Evolutionary conservation across 2,888 invertebrate genomes (phyloP).

Genomic region (Scotopteryx bipunctaria): DNA sequence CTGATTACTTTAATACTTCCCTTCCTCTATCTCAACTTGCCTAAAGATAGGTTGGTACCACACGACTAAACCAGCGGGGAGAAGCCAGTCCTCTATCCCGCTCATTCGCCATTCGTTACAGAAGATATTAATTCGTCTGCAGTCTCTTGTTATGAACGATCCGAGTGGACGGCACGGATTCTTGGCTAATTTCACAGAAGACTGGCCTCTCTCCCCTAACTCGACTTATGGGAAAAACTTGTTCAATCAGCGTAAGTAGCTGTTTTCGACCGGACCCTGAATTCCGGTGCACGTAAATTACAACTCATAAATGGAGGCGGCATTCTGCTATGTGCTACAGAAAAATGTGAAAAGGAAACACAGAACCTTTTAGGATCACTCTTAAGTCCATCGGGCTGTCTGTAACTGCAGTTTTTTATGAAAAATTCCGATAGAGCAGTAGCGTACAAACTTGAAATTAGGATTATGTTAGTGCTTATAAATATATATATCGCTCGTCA

Average conservation of each 20-base stretch:
- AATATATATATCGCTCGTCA: too few species aligned
- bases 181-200: constrained; percentile 74
- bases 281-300: constrained; percentile 27
- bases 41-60: too few species aligned
- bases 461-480: too few species aligned
- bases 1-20: too few species aligned
- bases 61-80: background rate
- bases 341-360: too few species aligned
- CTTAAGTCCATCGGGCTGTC: too few species aligned
- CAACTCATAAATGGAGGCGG: constrained; percentile 43
- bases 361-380: too few species aligned
- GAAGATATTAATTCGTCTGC: constrained; percentile 35
- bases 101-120: constrained; percentile 22
- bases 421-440: too few species aligned
- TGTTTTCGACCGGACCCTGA: constrained; percentile 59
- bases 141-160: constrained; percentile 42
- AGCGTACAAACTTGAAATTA: too few species aligned
- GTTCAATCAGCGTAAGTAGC: constrained; percentile 77
- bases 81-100: background rate
- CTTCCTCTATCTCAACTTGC: too few species aligned
- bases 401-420: too few species aligned
- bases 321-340: constrained; percentile 8
- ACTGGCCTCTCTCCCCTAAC: constrained; percentile 53
- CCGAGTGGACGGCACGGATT: constrained; percentile 45
- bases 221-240: constrained; percentile 75